Evolutionary conservation across 2,113 vertebrate species (phyloP).

Genomic region (Dromiciops gliroides): DNA sequence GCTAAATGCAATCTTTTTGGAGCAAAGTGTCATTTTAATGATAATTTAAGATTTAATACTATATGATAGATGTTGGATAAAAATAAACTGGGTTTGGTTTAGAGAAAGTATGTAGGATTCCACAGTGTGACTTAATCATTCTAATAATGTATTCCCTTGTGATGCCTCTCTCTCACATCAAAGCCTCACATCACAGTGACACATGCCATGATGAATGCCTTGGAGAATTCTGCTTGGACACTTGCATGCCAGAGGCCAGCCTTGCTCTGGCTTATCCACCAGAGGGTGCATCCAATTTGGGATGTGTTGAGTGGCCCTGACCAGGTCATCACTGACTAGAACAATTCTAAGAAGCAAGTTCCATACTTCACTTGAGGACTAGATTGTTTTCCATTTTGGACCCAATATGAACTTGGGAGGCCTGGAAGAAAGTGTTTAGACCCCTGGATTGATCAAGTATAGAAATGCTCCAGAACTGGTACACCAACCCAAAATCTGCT

Average conservation of each 20-base stretch:
- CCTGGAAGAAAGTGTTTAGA: neutral
- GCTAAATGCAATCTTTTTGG: slow-evolving; percentile 42
- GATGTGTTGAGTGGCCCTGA: neutral
- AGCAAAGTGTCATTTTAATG: slow-evolving; percentile 40
- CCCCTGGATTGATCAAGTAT: neutral
- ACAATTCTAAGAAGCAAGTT: neutral
- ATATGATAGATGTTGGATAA: slow-evolving; percentile 7
- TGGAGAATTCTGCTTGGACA: neutral
- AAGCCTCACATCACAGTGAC: neutral
- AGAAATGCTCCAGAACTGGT: neutral
- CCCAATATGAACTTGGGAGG: neutral
- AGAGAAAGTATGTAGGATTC: neutral
- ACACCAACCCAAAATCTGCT: neutral
- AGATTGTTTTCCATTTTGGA: neutral
- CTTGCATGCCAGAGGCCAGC: neutral
- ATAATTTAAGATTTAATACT: slow-evolving; percentile 31
- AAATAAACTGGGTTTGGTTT: neutral
- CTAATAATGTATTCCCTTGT: neutral
- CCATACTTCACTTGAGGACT: neutral
- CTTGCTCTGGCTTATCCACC: neutral
- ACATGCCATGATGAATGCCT: neutral
- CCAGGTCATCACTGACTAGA: neutral
- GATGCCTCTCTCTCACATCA: neutral
- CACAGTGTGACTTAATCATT: neutral
- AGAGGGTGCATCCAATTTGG: neutral